Conservation (phyloP, 2,888 invertebrate species). For the Leistus spinibarbis region DNA sequence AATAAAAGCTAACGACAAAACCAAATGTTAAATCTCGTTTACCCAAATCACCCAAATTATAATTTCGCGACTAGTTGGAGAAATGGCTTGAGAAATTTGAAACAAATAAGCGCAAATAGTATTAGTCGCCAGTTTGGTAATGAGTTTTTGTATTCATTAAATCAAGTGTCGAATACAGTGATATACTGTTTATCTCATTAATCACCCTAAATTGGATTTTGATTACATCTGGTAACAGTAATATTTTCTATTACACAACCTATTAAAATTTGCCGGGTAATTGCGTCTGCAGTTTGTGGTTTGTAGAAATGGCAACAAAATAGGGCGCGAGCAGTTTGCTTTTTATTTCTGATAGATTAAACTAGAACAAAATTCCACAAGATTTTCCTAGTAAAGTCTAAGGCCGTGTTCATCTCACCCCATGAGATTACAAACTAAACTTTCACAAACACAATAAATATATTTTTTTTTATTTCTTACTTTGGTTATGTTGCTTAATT, state of each 20-base stretch:
- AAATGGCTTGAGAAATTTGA: no score
- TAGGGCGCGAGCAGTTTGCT: background rate
- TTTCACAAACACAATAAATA: background rate
- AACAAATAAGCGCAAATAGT: background rate
- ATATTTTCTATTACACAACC: conserved; percentile 2
- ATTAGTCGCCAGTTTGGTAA: background rate
- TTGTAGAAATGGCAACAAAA: background rate
- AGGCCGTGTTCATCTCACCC: no score
- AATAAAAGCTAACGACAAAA: no score
- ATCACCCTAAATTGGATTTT: conserved; percentile 20
- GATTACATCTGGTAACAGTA: conserved; percentile 22
- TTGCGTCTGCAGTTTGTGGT: background rate
- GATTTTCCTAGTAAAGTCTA: background rate
- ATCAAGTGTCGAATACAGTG: background rate
- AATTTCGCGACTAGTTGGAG: no score
- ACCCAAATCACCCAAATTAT: no score
- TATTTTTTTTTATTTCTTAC: background rate
- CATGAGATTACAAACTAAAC: background rate
- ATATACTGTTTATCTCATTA: conserved; percentile 5
- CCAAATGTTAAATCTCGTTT: no score
- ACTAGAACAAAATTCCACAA: background rate
- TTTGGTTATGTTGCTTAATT: background rate
- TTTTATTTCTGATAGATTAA: background rate
- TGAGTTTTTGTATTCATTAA: background rate
- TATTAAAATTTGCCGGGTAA: background rate